phyloP scores from a whole-genome alignment of 1,140 invertebrate species.

The Aphaenogaster ashmeadi region DNA sequence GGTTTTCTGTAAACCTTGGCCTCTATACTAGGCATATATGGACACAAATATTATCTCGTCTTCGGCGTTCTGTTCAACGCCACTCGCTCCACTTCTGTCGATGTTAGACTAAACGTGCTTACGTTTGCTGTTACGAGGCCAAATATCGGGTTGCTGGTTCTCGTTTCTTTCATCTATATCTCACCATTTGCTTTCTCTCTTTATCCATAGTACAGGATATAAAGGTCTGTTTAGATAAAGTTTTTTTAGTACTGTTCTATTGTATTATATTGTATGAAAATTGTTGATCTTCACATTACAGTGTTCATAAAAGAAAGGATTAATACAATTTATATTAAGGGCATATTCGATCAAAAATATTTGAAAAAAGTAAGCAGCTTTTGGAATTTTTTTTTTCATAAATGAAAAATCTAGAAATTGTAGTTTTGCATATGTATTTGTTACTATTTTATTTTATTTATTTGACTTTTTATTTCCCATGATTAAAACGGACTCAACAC shows the following conservation, averaged over 20 bases:
- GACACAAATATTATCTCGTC: slow-evolving; percentile 6
- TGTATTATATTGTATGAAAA: background rate
- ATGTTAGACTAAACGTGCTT: slow-evolving; percentile 48
- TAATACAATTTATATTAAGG: background rate
- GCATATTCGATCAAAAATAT: too few species aligned
- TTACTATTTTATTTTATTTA: too few species aligned
- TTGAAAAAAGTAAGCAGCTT: too few species aligned
- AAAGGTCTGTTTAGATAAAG: background rate
- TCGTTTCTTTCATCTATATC: slow-evolving; percentile 3
- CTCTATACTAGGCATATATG: background rate
- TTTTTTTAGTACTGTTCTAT: background rate
- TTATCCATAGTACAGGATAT: background rate
- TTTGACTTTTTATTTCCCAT: too few species aligned
- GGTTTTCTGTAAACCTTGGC: background rate
- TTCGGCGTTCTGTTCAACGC: background rate
- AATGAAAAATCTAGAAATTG: too few species aligned
- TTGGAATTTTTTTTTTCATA: too few species aligned
- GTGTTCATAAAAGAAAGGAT: background rate
- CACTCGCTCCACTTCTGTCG: background rate
- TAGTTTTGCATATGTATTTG: too few species aligned
- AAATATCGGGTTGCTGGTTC: slow-evolving; percentile 56
- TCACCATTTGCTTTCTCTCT: background rate
- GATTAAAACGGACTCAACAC: too few species aligned
- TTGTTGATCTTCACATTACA: background rate
- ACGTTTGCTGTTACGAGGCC: background rate